phyloP scores from a whole-genome alignment of 2,888 invertebrate species.

The Hydrotaea diabolus region DNA sequence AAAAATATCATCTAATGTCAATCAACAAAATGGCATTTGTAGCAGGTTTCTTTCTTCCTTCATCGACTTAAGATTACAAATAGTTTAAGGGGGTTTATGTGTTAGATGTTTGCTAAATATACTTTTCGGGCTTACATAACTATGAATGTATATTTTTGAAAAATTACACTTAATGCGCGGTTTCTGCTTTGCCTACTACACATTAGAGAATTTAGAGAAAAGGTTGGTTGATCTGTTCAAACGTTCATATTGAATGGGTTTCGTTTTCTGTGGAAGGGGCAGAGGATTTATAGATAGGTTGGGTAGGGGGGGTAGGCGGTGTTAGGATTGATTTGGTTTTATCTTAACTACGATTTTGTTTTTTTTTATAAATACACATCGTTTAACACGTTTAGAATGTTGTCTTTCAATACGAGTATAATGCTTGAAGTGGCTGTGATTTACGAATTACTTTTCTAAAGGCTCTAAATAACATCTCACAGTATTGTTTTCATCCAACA shows the following conservation, averaged over 20 bases:
- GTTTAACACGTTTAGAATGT: conserved; percentile 59
- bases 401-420: conserved; percentile 41
- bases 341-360: conserved; percentile 57
- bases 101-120: conserved; percentile 59
- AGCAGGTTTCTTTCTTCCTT: conserved; percentile 58
- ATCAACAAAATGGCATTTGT: conserved; percentile 68
- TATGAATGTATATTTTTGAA: conserved; percentile 34
- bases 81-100: conserved; percentile 40
- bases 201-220: conserved; percentile 59
- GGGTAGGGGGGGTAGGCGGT: neutral
- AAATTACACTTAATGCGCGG: conserved; percentile 67
- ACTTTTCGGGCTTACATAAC: conserved; percentile 51
- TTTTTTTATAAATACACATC: conserved; percentile 62
- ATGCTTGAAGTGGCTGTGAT: conserved; percentile 54
- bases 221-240: conserved; percentile 36
- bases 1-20: conserved; percentile 67
- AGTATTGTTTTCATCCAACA: conserved; percentile 91
- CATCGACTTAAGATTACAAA: conserved; percentile 61
- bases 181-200: conserved; percentile 67
- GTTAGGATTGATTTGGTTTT: conserved; percentile 57
- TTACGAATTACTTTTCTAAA: conserved; percentile 74
- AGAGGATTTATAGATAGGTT: no score
- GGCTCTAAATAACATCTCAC: conserved; percentile 93
- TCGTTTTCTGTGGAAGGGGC: conserved; percentile 48
- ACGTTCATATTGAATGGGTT: conserved; percentile 60